Base-by-base conservation (phyloP, 2,797 vertebrate species). In the Xerus rutilus region DNA sequence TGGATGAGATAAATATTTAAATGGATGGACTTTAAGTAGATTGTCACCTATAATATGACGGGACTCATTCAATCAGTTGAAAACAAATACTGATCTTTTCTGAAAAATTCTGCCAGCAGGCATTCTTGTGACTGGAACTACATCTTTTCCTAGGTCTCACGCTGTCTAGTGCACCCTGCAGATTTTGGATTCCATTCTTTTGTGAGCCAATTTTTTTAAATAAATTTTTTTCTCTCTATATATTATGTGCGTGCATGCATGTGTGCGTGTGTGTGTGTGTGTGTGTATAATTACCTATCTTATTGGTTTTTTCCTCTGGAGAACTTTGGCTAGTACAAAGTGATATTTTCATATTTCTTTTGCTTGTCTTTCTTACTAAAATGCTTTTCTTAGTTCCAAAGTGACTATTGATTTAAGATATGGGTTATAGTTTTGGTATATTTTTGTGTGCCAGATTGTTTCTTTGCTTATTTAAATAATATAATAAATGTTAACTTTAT, bases 351-450 rank as follows among this genome's bases (percentile, higher is more conserved):
- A 54, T 88, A 85, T 89, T 64, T 88, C 17, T 20, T 28, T 77
- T 89, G 35, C 14, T 88, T 94, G 78, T 43, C 2, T 92, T 54
- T 57, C 21, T 72, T 88, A 32, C 21, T 35, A 49, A 85, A 83
- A 77, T 49, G 65, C 0, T 39, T 77, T 84, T 73, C 25, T 88
- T 49, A 78, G 82, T 85, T 89, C 23, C 52, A 92, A 86, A 93
- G 8, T 92, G 77, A 78, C 10, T 72, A 8, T 84, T 89, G 17
- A 15, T 49, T 39, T 39, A 47, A 70, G 49, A 49, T 65, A 65
- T 69, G 17, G 21, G 52, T 93, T 67, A 86, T 69, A 20, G 17
- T 82, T 89, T 89, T 65, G 88, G 10, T 3, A 67, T 67, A 5
- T 17, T 83, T 62, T 59, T 78, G 13, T 83, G 17, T 43, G 8